Base-by-base conservation (phyloP, 2,888 invertebrate species). In the Rosalia funebris region DNA sequence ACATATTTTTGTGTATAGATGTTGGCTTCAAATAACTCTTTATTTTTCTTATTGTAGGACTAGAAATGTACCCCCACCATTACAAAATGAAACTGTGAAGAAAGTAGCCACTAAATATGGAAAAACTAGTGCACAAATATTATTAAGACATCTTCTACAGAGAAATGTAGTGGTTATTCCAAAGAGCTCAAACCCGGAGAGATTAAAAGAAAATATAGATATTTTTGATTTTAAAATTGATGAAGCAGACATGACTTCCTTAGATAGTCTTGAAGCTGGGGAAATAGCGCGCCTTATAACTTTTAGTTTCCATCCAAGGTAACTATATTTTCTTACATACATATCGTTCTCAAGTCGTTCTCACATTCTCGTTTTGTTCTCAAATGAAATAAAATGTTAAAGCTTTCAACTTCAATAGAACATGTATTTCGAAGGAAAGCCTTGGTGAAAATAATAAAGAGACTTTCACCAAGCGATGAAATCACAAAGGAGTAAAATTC, bases 161-260 rank as follows among this genome's bases (percentile, higher is more conserved):
- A 86, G 86, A 36, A 89, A 88, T 9, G 79, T 93, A 15, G 85
- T 85, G 4, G 88, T 88, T 37, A 93, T 95, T 72, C 94, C 95
- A 2, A 95, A 95, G 79, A 94, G 93, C 78, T 89, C 89, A 1
- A 90, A 89, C 78, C 82, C 88, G 0, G 75, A 81, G 1, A 86
- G 94, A 64, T 86, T 95, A 15, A 84, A 84, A 73, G 87, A 91
- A 81, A 95, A 95, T 75, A 85, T 92, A 41, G 82, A 89, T 56
- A 77, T 93, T 47, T 91, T 91, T 78, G 88, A 90, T 79, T 93
- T 92, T 76, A 79, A 85, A 68, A 79, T 93, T 19, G 84, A 82
- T 46, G 75, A 82, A 0, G 82, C 82, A 1, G 92, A 93, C 73
- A 84, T 91, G 80, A 71, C 79, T 0, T 82, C 83, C 48, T 75